Evolutionary conservation across 2,113 vertebrate species (phyloP), one percentile per base, ranked within the genome.

Genomic region (Hippocampus mohnikei): DNA sequence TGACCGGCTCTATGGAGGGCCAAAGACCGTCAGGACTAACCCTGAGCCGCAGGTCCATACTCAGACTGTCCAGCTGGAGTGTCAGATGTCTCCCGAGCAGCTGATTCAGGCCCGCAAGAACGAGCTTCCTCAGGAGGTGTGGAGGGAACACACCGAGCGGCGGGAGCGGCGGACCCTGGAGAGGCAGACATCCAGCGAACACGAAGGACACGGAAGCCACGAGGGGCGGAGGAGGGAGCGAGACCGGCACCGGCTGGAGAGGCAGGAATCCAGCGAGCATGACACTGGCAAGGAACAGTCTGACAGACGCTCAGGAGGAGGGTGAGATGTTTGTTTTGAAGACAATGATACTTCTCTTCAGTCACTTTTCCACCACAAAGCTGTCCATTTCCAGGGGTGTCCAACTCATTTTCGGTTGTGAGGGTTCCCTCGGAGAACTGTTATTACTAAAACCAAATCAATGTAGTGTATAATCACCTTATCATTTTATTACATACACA

Each of bases 241-340:
- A 8, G 95, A 95, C 60, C 71, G 94, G 9, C 92, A 94, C 44
- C 78, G 94, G 11, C 40, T 91, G 74, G 95, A 96, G 42, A 88
- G 93, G 23, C 95, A 95, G 84, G 95, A 96, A 52, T 96, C 95
- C 81, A 97, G 95, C 8, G 96, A 97, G 29, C 94, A 93, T 8
- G 95, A 97, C 83, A 91, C 85, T 0, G 90, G 90, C 0, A 91
- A 84, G 72, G 93, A 94, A 77, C 89, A 88, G 5, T 88, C 89
- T 1, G 93, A 94, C 76, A 81, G 88, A 66, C 91, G 92, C 75
- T 91, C 92, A 5, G 82, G 13, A 69, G 88, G 87, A 86, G 87
- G 88, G 88, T 90, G 73, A 90, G 85, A 52, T n/a, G 70, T 48
- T 56, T 16, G 2, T 67, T 50, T 67, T 20, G 21, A 52, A 12